phyloP scores from a whole-genome alignment of 2,797 vertebrate genomes.

The Acrocephalus scirpaceus region DNA sequence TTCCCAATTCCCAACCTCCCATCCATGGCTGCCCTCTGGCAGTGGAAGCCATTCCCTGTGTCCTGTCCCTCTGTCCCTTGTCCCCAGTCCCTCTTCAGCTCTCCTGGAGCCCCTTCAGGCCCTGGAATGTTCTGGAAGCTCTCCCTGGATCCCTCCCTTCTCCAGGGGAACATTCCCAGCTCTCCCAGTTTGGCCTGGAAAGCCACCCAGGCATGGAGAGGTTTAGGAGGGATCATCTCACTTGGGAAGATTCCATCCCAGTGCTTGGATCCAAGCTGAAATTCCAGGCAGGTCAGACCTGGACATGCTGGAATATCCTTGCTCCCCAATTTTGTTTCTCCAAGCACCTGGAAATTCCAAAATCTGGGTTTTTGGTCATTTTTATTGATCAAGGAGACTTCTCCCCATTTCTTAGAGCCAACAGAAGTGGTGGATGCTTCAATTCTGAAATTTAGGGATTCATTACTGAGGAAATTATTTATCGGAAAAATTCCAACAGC shows the following conservation, averaged over 20 bases:
- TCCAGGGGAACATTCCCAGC: background rate
- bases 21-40: background rate
- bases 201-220: fast-evolving
- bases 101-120: background rate
- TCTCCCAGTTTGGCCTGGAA: background rate
- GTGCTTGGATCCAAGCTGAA: background rate
- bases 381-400: background rate
- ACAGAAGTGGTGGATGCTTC: background rate
- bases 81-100: background rate
- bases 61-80: background rate
- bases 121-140: background rate
- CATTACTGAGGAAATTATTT: background rate
- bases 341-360: background rate
- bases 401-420: background rate
- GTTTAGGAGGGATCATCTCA: background rate
- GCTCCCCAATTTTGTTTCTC: background rate
- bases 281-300: background rate
- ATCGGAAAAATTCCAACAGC: no score
- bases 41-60: no score
- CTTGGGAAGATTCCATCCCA: background rate
- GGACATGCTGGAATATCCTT: background rate
- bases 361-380: background rate
- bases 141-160: background rate
- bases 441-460: background rate
- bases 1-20: background rate